Evolutionary conservation across 2,797 vertebrate species (phyloP).

Genomic region (Lycodopsis pacificus): DNA sequence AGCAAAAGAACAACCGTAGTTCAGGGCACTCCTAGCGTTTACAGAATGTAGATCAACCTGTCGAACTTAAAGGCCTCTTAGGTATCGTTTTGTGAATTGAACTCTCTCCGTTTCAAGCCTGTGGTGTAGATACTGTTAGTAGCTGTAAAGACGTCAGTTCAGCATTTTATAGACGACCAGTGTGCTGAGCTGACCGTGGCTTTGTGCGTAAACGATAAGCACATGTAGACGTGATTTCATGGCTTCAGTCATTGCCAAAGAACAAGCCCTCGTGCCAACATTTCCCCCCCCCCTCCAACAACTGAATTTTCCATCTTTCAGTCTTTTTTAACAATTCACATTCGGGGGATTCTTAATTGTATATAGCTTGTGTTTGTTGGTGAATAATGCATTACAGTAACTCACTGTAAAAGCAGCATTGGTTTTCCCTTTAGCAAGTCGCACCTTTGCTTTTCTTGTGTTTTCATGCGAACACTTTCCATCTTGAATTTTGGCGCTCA

Average conservation of each 20-base stretch:
- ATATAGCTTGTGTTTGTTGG: constrained; percentile 55
- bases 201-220: constrained; percentile 69
- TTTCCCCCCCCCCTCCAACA: constrained; percentile 62
- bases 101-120: constrained; percentile 31
- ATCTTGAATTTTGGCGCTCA: constrained; percentile 46
- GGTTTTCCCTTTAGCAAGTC: constrained; percentile 46
- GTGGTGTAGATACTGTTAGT: constrained; percentile 43
- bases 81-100: constrained; percentile 42
- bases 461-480: constrained; percentile 45
- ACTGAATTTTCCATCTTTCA: constrained; percentile 63
- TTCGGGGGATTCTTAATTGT: constrained; percentile 40
- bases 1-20: constrained; percentile 58
- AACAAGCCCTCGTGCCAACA: constrained; percentile 80
- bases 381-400: constrained; percentile 36
- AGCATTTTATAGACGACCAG: constrained; percentile 59
- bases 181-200: constrained; percentile 67
- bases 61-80: constrained; percentile 38
- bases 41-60: constrained; percentile 56
- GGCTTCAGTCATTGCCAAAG: constrained; percentile 78
- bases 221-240: constrained; percentile 77
- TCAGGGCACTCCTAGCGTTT: constrained; percentile 60
- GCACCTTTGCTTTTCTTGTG: constrained; percentile 45
- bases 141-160: constrained; percentile 51
- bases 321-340: constrained; percentile 52
- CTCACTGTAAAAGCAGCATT: constrained; percentile 42